Conservation (phyloP, 2,113 vertebrate genomes). For the Prionailurus bengalensis region DNA sequence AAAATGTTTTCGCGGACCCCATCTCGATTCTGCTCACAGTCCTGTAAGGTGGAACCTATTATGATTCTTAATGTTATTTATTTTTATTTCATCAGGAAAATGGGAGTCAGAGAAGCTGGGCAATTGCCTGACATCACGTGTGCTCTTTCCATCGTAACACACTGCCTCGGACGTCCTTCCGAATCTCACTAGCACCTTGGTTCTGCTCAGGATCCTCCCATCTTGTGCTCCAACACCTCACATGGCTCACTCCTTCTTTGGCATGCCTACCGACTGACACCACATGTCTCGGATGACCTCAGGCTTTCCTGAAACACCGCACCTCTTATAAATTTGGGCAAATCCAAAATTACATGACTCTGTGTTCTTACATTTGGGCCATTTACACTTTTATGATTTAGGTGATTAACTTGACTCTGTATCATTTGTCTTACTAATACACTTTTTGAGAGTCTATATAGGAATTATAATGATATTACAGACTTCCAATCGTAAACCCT, state of each 20-base stretch:
- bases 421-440: not conserved
- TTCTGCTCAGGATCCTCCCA: not conserved
- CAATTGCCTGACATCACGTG: not conserved
- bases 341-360: not conserved
- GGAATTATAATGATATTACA: not conserved
- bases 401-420: not conserved
- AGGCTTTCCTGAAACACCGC: not conserved
- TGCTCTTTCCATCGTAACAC: no score
- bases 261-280: fast-evolving
- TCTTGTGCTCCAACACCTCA: not conserved
- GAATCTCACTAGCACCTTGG: not conserved
- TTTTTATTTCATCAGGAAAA: not conserved
- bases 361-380: not conserved
- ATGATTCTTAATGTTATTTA: not conserved
- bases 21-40: not conserved
- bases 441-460: not conserved
- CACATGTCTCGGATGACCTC: not conserved
- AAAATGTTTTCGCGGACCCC: not conserved
- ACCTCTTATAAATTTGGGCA: not conserved
- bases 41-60: not conserved
- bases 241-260: not conserved
- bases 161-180: not conserved
- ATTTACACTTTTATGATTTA: not conserved
- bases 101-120: not conserved
- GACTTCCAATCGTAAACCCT: not conserved